Conservation (phyloP, 2,113 vertebrate species). For the Camelus dromedarius region DNA sequence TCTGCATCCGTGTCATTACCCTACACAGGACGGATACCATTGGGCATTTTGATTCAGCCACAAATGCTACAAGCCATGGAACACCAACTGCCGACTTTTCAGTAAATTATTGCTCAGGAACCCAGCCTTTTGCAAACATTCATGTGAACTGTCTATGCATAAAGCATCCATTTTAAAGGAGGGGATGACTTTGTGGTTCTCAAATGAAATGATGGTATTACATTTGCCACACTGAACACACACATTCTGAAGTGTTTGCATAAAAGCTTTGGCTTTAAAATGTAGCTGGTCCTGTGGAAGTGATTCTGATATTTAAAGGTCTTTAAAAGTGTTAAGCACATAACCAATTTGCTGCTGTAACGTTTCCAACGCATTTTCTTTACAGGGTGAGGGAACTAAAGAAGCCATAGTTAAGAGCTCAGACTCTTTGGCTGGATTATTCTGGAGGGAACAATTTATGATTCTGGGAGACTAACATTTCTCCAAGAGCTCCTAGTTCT, state of each 20-base stretch:
- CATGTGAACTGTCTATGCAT: constrained; percentile 51
- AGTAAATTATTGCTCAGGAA: constrained; percentile 63
- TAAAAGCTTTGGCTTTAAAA: constrained; percentile 77
- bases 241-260: constrained; percentile 71
- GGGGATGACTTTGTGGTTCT: constrained; percentile 67
- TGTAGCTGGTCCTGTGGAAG: constrained; percentile 61
- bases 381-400: neutral
- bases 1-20: neutral
- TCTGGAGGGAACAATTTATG: constrained; percentile 71
- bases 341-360: constrained; percentile 59
- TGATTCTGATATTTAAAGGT: constrained; percentile 72
- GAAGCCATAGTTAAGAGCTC: constrained; percentile 11
- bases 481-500: constrained; percentile 57
- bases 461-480: constrained; percentile 64
- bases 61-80: constrained; percentile 42
- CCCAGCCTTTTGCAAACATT: constrained; percentile 59
- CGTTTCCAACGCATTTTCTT: constrained; percentile 24
- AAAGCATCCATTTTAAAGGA: constrained; percentile 65
- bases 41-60: constrained; percentile 53
- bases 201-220: constrained; percentile 72
- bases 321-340: constrained; percentile 41
- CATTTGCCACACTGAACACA: constrained; percentile 40
- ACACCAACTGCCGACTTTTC: constrained; percentile 36
- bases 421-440: constrained; percentile 57
- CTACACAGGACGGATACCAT: neutral